Evolutionary conservation across 53 echinoderm and acorn worm species (phyloP).

Genomic region (Paelopatides confundens): DNA sequence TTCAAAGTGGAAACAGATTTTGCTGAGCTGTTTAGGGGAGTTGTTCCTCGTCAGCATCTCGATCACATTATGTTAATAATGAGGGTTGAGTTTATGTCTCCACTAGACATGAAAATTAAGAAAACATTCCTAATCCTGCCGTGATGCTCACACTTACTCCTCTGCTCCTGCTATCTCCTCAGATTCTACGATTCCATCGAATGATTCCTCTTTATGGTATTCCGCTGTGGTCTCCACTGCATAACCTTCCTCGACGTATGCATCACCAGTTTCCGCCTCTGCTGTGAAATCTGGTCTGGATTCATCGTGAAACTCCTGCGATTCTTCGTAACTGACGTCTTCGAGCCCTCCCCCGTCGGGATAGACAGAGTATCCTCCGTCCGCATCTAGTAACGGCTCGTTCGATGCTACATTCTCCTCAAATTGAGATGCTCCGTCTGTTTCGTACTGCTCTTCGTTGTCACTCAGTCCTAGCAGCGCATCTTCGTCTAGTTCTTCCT

Average conservation of each 20-base stretch:
- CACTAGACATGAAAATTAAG: too few relatives aligned
- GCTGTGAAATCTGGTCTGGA: background rate
- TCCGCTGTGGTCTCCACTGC: background rate
- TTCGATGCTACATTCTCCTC: background rate
- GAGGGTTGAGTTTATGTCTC: too few relatives aligned
- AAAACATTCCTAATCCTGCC: too few relatives aligned
- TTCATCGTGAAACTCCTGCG: background rate
- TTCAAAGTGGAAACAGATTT: too few relatives aligned
- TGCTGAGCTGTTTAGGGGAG: too few relatives aligned
- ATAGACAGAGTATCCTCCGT: conserved; percentile 7
- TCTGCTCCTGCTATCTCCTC: conserved; percentile 24
- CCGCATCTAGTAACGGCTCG: background rate
- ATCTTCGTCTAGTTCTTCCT: conserved; percentile 94
- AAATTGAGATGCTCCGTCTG: background rate
- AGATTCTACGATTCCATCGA: background rate
- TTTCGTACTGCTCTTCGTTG: conserved; percentile 66
- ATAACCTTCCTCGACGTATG: background rate
- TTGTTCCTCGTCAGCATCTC: too few relatives aligned
- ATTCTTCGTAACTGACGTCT: background rate
- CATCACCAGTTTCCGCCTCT: background rate
- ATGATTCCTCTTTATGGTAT: background rate
- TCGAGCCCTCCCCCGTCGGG: background rate
- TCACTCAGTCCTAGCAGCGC: conserved; percentile 90
- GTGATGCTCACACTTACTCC: background rate
- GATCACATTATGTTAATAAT: too few relatives aligned